Base-by-base conservation (phyloP, 2,888 invertebrate genomes). In the Acleris cristana region DNA sequence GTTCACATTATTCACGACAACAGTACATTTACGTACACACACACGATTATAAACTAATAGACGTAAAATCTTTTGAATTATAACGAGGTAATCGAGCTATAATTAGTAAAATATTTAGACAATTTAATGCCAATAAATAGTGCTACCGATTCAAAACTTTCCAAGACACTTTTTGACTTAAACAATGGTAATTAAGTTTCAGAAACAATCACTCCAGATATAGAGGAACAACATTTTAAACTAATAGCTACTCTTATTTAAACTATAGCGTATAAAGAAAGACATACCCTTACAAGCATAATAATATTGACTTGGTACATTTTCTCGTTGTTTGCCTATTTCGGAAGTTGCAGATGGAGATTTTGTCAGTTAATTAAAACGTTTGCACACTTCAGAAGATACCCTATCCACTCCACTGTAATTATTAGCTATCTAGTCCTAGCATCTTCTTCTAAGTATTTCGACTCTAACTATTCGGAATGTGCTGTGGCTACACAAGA, bases 21-120 rank as follows among this genome's bases (percentile, higher is more conserved):
- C 30, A 59, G 45, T 18, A n/a, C 26, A 34, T 55, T 61, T 60
- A 66, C 48, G 53, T 21, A 34, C 52, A 52, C 58, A 54, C 62
- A 34, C 19, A 62, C 53, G 21, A 52, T 62, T 63, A 49, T 54
- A 67, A 62, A 58, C 60, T 44, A 14, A 26, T 51, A 54, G 60
- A 65, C 49, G 58, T 62, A 64, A 61, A 61, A 40, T 57, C 48
- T 54, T 52, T 52, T 26, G 58, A 67, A 54, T 49, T 56, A 62
- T 54, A 67, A 67, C 67, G 58, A 58, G 52, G 44, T 63, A 63
- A 57, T 26, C 49, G 19, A 51, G 49, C 48, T n/a, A 8, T 58
- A 48, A 19, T 21, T 57, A n/a, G n/a, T 52, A 18, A n/a, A n/a
- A n/a, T n/a, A 51, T 57, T 45, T 51, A 66, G 44, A 52, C 18